These are phyloP conservation scores for Bovichtus variegatus DNA, from an alignment of 2,797 vertebrate species.

Conservation along the genomic window DNA sequence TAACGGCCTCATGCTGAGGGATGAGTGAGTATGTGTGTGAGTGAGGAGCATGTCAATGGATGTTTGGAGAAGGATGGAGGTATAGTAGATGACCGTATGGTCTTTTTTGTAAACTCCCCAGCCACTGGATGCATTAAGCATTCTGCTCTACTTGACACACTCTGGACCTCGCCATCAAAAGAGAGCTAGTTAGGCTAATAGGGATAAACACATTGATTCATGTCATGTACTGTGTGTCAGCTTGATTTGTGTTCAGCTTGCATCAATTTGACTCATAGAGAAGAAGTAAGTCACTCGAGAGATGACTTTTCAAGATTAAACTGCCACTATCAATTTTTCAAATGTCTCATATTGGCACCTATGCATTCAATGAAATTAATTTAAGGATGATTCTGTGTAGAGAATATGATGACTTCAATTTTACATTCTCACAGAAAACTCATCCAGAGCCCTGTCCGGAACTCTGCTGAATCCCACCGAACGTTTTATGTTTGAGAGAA, in stretches of 20 bases:
- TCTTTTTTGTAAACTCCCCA: constrained; percentile 20
- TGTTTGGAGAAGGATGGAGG: constrained; percentile 29
- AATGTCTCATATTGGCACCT: not conserved
- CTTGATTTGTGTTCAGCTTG: constrained; percentile 18
- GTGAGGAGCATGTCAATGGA: constrained; percentile 12
- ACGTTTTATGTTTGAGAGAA: no score
- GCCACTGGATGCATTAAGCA: constrained; percentile 19
- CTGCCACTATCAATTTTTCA: not conserved
- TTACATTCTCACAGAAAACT: not conserved
- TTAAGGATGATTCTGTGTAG: not conserved
- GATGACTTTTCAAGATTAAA: not conserved
- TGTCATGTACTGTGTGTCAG: constrained; percentile 19
- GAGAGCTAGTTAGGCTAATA: constrained; percentile 3
- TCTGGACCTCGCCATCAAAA: constrained; percentile 30
- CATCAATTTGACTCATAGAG: not conserved
- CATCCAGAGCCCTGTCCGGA: no score
- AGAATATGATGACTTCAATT: not conserved
- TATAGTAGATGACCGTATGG: constrained; percentile 9
- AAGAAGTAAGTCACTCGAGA: not conserved
- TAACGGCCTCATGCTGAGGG: constrained; percentile 45
- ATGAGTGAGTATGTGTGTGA: constrained; percentile 5
- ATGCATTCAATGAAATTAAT: not conserved
- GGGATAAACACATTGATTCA: constrained; percentile 39
- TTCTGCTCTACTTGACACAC: constrained; percentile 26
- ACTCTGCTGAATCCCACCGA: no score